Evolutionary conservation across 2,888 invertebrate genomes (phyloP).

Genomic region (Trichopoda pennipes): DNA sequence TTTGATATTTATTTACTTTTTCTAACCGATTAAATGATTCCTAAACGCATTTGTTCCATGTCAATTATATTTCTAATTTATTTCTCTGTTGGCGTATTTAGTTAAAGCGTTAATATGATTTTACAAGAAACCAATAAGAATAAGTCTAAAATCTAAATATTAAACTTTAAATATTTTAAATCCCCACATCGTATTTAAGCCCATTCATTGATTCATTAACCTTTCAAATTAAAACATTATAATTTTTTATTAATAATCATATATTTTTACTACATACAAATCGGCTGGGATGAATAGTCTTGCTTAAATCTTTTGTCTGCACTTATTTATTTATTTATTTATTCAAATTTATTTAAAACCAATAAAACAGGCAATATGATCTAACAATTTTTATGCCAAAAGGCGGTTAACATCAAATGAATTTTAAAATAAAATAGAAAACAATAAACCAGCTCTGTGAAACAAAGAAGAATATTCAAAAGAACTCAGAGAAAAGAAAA

Average conservation of each 20-base stretch:
- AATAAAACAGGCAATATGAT: constrained; percentile 63
- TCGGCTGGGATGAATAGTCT: constrained; percentile 46
- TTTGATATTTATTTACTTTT: too few relatives aligned
- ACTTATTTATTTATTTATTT: constrained; percentile 13
- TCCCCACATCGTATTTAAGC: too few relatives aligned
- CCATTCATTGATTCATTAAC: too few relatives aligned
- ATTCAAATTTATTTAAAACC: constrained; percentile 36
- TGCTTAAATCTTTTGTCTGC: constrained; percentile 35
- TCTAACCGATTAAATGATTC: too few relatives aligned
- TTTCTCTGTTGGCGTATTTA: too few relatives aligned
- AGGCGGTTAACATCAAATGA: constrained; percentile 52
- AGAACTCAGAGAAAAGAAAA: constrained; percentile 2
- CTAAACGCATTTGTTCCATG: too few relatives aligned
- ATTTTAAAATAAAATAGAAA: neutral
- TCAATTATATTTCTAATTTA: too few relatives aligned
- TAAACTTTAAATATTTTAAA: too few relatives aligned
- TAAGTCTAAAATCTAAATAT: too few relatives aligned
- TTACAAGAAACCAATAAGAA: too few relatives aligned
- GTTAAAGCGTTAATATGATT: too few relatives aligned
- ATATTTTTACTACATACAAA: neutral
- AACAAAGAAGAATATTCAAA: constrained; percentile 30
- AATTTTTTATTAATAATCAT: neutral
- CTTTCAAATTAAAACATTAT: neutral
- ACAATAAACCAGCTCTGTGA: neutral
- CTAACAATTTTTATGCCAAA: constrained; percentile 49